A percentile compares a stretch with the other conserved stretches of the same genome.
Evolutionary conservation across 2,797 vertebrate species (phyloP).

Genomic region (Myiotriccus ornatus): DNA sequence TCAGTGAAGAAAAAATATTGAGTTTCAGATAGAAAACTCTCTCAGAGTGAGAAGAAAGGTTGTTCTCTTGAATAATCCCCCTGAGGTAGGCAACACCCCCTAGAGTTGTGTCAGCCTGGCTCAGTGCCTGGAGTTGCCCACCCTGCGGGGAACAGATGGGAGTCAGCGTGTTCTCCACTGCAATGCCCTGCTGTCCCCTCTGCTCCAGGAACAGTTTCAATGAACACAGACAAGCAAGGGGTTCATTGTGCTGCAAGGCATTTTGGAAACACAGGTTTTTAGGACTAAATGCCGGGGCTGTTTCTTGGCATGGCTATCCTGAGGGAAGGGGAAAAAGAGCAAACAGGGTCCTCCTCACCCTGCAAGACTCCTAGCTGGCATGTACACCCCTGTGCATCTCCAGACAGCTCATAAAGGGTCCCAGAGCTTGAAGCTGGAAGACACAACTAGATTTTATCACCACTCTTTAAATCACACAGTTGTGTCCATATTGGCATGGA

Average conservation of each 20-base stretch:
- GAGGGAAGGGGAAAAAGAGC: neutral
- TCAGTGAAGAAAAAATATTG: neutral
- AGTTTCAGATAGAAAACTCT: neutral
- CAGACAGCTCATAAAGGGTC: neutral
- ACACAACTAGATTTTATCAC: neutral
- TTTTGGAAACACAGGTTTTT: neutral
- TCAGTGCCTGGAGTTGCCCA: rapidly evolving
- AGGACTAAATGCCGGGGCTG: neutral
- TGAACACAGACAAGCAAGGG: neutral
- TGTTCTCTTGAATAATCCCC: neutral
- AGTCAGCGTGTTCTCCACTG: neutral
- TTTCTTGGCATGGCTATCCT: neutral
- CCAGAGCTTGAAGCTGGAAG: neutral
- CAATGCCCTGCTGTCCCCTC: rapidly evolving
- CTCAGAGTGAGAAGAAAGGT: neutral
- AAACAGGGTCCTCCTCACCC: neutral
- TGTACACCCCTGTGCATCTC: neutral
- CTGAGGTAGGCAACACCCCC: rapidly evolving
- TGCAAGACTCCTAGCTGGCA: neutral
- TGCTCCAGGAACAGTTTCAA: neutral
- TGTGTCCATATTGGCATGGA: neutral
- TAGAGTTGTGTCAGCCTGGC: neutral
- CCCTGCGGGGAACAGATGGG: rapidly evolving
- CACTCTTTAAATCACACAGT: neutral
- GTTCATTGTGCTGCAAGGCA: neutral